These are phyloP conservation scores for Strix uralensis DNA, from an alignment of 2,113 vertebrate species.

Conservation along the genomic window DNA sequence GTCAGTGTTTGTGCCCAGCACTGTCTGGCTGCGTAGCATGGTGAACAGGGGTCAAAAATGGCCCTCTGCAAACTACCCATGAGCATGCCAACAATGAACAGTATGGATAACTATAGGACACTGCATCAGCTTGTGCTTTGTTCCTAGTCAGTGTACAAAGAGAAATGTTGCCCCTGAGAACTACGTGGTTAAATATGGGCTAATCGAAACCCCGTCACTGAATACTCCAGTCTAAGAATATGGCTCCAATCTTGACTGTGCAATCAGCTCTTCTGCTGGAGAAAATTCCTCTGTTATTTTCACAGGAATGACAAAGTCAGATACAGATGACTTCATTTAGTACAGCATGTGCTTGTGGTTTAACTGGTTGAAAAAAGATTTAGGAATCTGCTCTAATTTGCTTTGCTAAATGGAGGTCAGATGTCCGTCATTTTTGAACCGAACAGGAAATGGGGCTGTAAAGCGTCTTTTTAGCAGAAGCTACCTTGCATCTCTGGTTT, in stretches of 20 bases:
- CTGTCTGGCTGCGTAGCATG: rapidly evolving
- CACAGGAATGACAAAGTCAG: not conserved
- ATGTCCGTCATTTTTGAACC: not conserved
- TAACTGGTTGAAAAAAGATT: not conserved
- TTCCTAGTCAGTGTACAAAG: not conserved
- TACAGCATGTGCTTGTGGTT: not conserved
- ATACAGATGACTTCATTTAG: not conserved
- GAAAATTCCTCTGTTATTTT: not conserved
- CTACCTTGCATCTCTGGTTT: not conserved
- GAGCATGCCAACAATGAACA: not conserved
- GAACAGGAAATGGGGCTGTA: not conserved
- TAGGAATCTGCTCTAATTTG: not conserved
- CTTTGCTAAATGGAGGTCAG: not conserved
- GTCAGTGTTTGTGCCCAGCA: not conserved
- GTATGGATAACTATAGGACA: not conserved
- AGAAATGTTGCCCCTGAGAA: not conserved
- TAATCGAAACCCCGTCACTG: not conserved
- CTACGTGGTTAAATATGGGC: rapidly evolving
- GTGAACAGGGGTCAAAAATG: not conserved
- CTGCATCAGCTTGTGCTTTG: not conserved
- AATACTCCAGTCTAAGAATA: not conserved
- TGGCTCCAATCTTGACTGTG: not conserved
- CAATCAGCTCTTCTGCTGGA: not conserved
- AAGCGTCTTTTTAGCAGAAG: not conserved
- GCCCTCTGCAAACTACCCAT: not conserved